Evolutionary conservation across 2,888 invertebrate species (phyloP), one percentile per base, ranked within the genome.

Genomic region (Lagria hirta): DNA sequence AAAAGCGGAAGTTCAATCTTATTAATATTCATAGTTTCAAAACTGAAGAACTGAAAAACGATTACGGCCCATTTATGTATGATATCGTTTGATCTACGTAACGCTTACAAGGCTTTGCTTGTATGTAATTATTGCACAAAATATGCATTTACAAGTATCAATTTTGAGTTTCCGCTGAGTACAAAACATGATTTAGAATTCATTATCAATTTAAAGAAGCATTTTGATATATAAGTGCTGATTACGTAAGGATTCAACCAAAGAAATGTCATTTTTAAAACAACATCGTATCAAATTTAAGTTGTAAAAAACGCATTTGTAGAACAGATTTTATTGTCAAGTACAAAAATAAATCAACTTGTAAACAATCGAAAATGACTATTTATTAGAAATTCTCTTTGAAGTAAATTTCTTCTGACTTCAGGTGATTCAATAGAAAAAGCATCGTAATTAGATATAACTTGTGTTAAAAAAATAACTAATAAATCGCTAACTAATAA

Each of bases 1-100:
- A 43, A 41, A 43, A 57, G 59, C 56, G 59, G 61, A 61, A 54
- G 51, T 43, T 43, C 41, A 44, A 36, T 49, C 52, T 32, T 49
- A 51, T 46, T 50, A 49, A 52, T 52, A 52, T 48, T 53, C 49
- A 49, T n/a, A n/a, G n/a, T n/a, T n/a, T n/a, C n/a, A 12, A 20
- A 28, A 21, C 28, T 20, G 28, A 37, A 21, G 28, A 28, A 28
- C 20, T 6, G 13, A 27, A 37, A 37, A n/a, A n/a, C 45, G 36
- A 51, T 49, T 51, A 47, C 51, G 49, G 41, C 11, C 20, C 28
- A 28, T 38, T 38, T 37, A 30, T 29, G 30, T 24, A 18, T 5
- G 23, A 13, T 38, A 38, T 38, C 38, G 18, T 10, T 30, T 10
- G 11, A 38, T 38, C 30, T 38, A 29, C 3, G 23, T 13, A 15